Evolutionary conservation across 2,113 vertebrate species (phyloP).

Genomic region (Miniopterus natalensis): DNA sequence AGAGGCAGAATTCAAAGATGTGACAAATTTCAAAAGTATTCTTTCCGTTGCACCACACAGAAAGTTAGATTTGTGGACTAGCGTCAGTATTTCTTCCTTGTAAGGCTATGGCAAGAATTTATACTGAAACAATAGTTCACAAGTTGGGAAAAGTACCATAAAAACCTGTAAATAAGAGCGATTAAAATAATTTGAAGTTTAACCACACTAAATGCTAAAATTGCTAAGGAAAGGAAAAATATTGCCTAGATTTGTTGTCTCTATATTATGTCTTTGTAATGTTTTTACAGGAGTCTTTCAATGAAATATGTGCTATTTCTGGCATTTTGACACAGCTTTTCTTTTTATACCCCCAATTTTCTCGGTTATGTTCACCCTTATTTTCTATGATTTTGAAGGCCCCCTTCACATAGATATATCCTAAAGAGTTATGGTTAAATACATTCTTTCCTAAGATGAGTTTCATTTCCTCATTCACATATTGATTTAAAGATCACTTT

Average conservation of each 20-base stretch:
- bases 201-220: conserved; percentile 8
- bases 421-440: background rate
- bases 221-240: background rate
- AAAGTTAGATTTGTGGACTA: background rate
- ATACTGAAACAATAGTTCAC: background rate
- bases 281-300: background rate
- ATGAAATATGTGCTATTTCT: background rate
- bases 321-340: background rate
- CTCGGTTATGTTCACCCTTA: background rate
- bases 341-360: background rate
- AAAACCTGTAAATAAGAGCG: background rate
- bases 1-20: background rate
- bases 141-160: background rate
- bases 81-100: background rate
- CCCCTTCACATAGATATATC: background rate
- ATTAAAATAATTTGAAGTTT: background rate
- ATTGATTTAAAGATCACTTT: background rate
- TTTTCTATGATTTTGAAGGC: background rate
- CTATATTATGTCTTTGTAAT: background rate
- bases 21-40: background rate
- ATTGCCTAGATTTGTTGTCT: background rate
- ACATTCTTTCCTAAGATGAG: background rate
- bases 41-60: background rate
- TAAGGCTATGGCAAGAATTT: background rate
- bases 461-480: conserved; percentile 17